These are phyloP conservation scores for Drosophila koepferae DNA, from an alignment of 2,888 invertebrate species.

Conservation along the genomic window DNA sequence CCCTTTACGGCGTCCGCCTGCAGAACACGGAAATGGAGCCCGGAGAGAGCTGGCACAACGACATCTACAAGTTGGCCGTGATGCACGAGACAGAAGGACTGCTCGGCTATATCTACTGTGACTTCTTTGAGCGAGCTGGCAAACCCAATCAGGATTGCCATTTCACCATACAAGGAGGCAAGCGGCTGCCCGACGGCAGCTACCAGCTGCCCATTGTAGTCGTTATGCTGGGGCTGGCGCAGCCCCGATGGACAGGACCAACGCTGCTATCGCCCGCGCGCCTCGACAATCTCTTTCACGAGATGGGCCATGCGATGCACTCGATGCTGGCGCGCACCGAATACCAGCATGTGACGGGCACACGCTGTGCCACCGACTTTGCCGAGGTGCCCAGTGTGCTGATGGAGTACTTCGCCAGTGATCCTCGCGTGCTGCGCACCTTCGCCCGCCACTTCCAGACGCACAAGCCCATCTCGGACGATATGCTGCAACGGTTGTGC, in stretches of 20 bases:
- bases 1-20: constrained; percentile 93
- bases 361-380: constrained; percentile 98
- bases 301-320: constrained; percentile 99
- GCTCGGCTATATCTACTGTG: constrained; percentile 98
- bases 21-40: constrained; percentile 89
- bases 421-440: constrained; percentile 92
- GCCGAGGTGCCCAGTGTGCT: constrained; percentile 99
- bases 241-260: constrained; percentile 91
- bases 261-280: constrained; percentile 93
- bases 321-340: constrained; percentile 98
- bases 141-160: constrained; percentile 99
- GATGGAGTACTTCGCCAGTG: constrained; percentile 98
- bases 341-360: constrained; percentile 99
- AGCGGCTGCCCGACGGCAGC: constrained; percentile 90
- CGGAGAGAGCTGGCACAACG: constrained; percentile 94
- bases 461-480: constrained; percentile 92
- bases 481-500: constrained; percentile 92
- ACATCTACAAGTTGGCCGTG: constrained; percentile 97
- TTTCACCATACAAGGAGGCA: constrained; percentile 98
- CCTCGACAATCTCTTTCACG: constrained; percentile 98
- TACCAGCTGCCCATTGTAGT: constrained; percentile 98
- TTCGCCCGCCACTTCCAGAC: constrained; percentile 97
- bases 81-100: constrained; percentile 92
- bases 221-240: constrained; percentile 94
- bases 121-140: constrained; percentile 95